Conservation (phyloP, 2,797 vertebrate genomes). For the Oryzias dopingdopingensis region DNA sequence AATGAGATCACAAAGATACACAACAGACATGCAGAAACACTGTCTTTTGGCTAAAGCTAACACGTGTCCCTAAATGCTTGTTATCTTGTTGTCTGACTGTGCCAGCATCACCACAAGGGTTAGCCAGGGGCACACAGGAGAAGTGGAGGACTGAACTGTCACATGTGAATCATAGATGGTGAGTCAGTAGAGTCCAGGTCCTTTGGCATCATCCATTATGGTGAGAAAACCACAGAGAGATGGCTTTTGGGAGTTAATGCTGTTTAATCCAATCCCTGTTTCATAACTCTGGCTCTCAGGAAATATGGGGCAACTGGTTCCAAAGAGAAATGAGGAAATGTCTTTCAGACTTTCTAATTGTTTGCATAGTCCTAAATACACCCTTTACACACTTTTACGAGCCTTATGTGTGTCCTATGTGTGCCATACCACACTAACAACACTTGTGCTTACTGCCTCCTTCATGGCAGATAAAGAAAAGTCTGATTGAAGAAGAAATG, state of each 20-base stretch:
- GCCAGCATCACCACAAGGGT: constrained; percentile 44
- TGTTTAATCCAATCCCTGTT: background rate
- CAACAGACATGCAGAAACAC: constrained; percentile 14
- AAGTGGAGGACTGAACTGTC: background rate
- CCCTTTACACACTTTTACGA: background rate
- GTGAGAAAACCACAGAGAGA: constrained; percentile 3
- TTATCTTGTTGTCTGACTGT: constrained; percentile 35
- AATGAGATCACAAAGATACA: constrained; percentile 4
- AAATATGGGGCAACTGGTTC: constrained; percentile 11
- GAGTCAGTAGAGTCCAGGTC: background rate
- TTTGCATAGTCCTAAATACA: constrained; percentile 63
- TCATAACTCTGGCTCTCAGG: background rate
- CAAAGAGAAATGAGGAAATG: constrained; percentile 41
- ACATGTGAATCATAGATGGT: background rate
- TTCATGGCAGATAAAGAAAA: too few relatives aligned
- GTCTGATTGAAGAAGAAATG: too few relatives aligned
- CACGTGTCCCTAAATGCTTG: constrained; percentile 35
- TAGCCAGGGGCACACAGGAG: constrained; percentile 22
- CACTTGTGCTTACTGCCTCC: too few relatives aligned
- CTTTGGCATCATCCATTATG: background rate
- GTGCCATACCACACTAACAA: constrained; percentile 18
- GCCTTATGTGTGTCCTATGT: constrained; percentile 16
- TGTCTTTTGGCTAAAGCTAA: constrained; percentile 19
- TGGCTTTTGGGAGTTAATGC: background rate
- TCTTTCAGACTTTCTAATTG: constrained; percentile 38